Evolutionary conservation across 2,113 vertebrate genomes (phyloP), one percentile per base, ranked within the genome.

Genomic region (Phylloscopus trochiloides): DNA sequence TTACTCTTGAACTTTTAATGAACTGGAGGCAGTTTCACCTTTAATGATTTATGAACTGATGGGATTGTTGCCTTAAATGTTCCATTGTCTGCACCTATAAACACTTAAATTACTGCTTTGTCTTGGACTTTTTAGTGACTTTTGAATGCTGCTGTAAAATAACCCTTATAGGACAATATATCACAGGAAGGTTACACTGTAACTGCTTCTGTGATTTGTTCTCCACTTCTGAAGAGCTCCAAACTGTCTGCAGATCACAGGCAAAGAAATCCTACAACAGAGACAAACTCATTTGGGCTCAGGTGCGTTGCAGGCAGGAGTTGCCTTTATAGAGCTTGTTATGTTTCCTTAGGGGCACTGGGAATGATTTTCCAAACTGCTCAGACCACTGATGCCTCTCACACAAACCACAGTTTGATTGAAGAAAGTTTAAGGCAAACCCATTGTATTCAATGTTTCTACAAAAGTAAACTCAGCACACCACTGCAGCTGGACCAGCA

Each of bases 1-100:
- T 58, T 74, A 12, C 38, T 92, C 19, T 48, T 73, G 45, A 92
- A 83, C 58, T 80, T 80, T 55, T 67, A 18, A 83, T 50, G 61
- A 92, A 70, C 76, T 52, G 36, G 28, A 87, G 51, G 43, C 16
- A 72, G 6, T 63, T 17, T 82, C 22, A 61, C 40, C 24, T 73
- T 43, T 70, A 77, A 43, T 85, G 58, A 80, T 67, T 90, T 93
- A 88, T 94, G 79, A 95, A 88, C 57, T 83, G 29, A n/a, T 66
- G 71, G 38, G 12, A 71, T n/a, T 77, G 12, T 73, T 85, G 31
- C 75, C 74, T 94, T 90, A 94, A 91, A 76, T 45, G 7, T 63
- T 94, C 29, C 86, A 36, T 43, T 79, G 50, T 66, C 57, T 82
- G 36, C 47, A 67, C 28, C 61, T 68, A 62, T 92, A 90, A 93